Percentiles rank a stretch among this genome's conserved stretches.
These are phyloP conservation scores for Bruchidius siliquastri DNA, from an alignment of 2,888 invertebrate species.

Conservation along the genomic window DNA sequence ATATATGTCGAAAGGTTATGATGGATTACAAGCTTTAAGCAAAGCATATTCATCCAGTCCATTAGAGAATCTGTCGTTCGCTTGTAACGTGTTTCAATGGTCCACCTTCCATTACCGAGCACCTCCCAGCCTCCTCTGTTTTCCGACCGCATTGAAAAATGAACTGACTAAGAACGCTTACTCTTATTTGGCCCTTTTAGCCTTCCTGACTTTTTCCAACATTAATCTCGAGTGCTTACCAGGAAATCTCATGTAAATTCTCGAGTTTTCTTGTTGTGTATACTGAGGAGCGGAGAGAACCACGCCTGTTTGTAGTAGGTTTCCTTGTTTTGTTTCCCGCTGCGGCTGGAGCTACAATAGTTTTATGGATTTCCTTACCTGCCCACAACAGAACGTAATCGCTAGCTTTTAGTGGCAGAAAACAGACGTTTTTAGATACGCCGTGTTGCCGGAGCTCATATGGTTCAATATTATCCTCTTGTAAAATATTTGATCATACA, in stretches of 20 bases:
- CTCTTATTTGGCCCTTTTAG: conserved; percentile 32
- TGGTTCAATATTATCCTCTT: neutral
- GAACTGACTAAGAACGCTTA: conserved; percentile 31
- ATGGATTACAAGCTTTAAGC: neutral
- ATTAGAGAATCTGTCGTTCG: neutral
- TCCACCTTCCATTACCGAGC: neutral
- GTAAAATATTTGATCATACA: too few relatives aligned
- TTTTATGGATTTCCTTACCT: neutral
- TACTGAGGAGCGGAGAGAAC: neutral
- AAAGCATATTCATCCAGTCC: neutral
- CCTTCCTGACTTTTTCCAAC: conserved; percentile 28
- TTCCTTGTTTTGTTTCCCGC: neutral
- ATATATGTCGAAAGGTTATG: neutral
- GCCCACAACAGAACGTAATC: neutral
- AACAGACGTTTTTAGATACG: neutral
- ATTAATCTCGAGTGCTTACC: conserved; percentile 30
- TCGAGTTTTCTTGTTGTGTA: neutral
- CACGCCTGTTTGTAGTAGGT: neutral
- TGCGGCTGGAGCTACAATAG: neutral
- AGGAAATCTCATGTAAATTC: conserved; percentile 1
- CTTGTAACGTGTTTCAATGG: neutral
- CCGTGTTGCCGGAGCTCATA: neutral
- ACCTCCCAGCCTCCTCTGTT: conserved; percentile 6
- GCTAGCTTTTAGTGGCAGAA: neutral
- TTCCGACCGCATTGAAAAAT: conserved; percentile 29